phyloP scores from a whole-genome alignment of 1,140 invertebrate genomes.

The Ceratina japonica region DNA sequence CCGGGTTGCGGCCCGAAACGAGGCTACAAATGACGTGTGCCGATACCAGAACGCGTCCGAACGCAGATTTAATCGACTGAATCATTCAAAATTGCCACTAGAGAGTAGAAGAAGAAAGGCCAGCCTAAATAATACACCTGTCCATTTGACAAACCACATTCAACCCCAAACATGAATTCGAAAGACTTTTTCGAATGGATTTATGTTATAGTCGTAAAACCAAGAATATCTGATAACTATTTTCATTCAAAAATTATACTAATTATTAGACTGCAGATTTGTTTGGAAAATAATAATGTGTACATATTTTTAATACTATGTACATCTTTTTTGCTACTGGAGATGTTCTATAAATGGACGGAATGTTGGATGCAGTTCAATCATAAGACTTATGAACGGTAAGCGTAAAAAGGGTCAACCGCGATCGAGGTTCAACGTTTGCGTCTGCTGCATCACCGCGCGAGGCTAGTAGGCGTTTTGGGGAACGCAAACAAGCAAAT shows the following conservation, averaged over 20 bases:
- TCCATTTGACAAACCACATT: neutral
- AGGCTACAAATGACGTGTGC: conserved; percentile 23
- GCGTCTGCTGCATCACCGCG: neutral
- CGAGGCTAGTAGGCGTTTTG: neutral
- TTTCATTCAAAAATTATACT: no score
- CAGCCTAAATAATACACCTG: neutral
- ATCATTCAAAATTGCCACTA: conserved; percentile 8
- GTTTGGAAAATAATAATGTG: no score
- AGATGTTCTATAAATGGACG: no score
- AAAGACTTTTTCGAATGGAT: no score
- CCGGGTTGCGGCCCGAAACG: conserved; percentile 12
- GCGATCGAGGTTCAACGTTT: conserved; percentile 8
- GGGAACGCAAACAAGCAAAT: conserved; percentile 27
- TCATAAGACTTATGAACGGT: no score
- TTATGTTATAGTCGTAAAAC: no score
- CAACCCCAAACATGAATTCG: neutral
- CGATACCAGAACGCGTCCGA: neutral
- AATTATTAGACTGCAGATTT: no score
- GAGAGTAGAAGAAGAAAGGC: neutral
- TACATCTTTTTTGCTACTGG: no score
- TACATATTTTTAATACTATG: no score
- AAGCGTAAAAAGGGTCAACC: no score
- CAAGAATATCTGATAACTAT: no score
- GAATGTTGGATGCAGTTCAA: no score
- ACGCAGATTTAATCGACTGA: conserved; percentile 10